Conservation (phyloP, 1,140 invertebrate species). For the Magallana angulata region DNA sequence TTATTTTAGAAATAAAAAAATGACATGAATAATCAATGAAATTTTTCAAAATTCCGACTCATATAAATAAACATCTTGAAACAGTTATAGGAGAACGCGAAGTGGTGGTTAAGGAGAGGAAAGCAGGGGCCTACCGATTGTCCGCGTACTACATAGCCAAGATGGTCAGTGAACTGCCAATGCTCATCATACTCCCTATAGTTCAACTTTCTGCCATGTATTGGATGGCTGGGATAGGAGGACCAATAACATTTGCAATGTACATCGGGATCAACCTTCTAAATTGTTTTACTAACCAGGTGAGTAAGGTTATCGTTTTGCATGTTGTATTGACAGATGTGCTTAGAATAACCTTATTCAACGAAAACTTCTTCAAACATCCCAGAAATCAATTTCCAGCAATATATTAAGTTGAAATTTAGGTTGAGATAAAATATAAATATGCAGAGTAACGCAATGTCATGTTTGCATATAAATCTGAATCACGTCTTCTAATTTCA, state of each 20-base stretch:
- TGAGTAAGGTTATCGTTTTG: constrained; percentile 64
- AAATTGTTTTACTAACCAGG: constrained; percentile 88
- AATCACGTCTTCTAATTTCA: constrained; percentile 75
- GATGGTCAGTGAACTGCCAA: constrained; percentile 90
- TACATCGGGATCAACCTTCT: constrained; percentile 87
- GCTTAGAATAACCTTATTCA: no score
- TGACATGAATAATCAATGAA: background rate
- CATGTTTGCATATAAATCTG: no score
- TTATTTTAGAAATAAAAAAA: background rate
- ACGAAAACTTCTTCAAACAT: no score
- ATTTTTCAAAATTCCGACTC: background rate
- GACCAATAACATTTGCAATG: constrained; percentile 83
- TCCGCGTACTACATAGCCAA: constrained; percentile 93
- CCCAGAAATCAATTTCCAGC: no score
- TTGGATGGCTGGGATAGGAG: constrained; percentile 85
- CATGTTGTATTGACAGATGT: no score
- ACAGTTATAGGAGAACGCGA: constrained; percentile 90
- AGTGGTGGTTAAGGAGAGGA: constrained; percentile 90
- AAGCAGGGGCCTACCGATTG: constrained; percentile 89
- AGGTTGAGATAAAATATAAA: no score
- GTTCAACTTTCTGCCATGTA: constrained; percentile 85
- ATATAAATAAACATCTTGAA: background rate
- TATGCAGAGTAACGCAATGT: no score
- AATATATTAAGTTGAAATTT: no score
- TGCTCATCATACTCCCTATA: constrained; percentile 88